Evolutionary conservation across 1,140 invertebrate genomes (phyloP).

Genomic region (Hyles vespertilio): DNA sequence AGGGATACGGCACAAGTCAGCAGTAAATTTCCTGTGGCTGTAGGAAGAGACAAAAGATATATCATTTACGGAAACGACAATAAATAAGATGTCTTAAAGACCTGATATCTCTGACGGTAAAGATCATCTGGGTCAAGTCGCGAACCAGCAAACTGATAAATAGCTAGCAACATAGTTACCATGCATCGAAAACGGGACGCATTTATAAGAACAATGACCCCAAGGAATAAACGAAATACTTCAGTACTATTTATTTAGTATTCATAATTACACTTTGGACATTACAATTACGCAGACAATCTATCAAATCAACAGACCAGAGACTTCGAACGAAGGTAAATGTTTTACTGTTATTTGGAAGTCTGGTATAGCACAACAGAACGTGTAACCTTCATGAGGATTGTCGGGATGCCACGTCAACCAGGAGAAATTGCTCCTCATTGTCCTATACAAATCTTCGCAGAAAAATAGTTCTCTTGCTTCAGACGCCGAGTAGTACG

Average conservation of each 20-base stretch:
- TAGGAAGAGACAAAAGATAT: too few species aligned
- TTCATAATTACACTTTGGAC: neutral
- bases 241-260: conserved; percentile 1
- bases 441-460: conserved; percentile 43
- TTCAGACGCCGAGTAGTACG: conserved; percentile 46
- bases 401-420: conserved; percentile 54
- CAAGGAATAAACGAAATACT: conserved; percentile 2
- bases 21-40: too few species aligned
- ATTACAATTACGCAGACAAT: neutral
- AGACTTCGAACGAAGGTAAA: conserved; percentile 53
- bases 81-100: too few species aligned
- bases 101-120: too few species aligned
- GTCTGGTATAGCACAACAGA: conserved; percentile 52
- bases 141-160: too few species aligned
- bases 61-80: too few species aligned
- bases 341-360: conserved; percentile 46
- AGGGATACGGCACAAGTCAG: too few species aligned
- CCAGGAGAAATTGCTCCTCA: conserved; percentile 41
- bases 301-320: conserved; percentile 34
- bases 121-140: too few species aligned
- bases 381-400: conserved; percentile 45
- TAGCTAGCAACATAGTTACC: too few species aligned
- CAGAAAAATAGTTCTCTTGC: conserved; percentile 52
- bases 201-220: conserved; percentile 6
- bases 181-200: neutral